Percentiles rank a stretch among this genome's conserved stretches.
phyloP scores from a whole-genome alignment of 2,888 invertebrate genomes.

The Lutraria lutraria region DNA sequence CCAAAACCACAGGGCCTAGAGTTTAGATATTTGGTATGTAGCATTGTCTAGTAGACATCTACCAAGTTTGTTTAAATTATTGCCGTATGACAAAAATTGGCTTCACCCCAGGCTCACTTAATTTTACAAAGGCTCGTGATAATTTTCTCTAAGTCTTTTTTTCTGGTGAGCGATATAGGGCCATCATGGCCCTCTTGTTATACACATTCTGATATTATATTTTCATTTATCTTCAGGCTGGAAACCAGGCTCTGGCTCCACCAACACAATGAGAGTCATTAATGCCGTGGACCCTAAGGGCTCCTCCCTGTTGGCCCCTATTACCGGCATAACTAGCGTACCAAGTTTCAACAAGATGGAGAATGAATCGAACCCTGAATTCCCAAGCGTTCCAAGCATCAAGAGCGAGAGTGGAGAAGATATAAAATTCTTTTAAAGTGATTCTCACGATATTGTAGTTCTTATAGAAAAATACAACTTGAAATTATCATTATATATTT shows the following conservation, averaged over 20 bases:
- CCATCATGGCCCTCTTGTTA: too few species aligned
- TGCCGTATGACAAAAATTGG: too few species aligned
- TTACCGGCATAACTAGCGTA: constrained; percentile 78
- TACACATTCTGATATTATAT: not conserved
- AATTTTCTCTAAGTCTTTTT: too few species aligned
- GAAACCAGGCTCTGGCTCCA: constrained; percentile 97
- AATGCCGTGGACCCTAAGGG: constrained; percentile 75
- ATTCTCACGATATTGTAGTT: not conserved
- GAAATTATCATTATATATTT: not conserved
- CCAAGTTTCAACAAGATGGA: constrained; percentile 74
- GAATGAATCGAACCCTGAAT: not conserved
- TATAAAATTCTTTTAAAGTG: constrained; percentile 73
- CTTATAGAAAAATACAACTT: not conserved
- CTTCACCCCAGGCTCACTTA: too few species aligned
- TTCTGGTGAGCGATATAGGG: too few species aligned
- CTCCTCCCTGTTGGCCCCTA: constrained; percentile 77
- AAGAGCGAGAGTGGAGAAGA: constrained; percentile 51
- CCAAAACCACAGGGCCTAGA: too few species aligned
- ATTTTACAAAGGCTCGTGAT: too few species aligned
- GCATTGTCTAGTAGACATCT: too few species aligned
- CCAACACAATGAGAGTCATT: constrained; percentile 97
- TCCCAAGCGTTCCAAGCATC: constrained; percentile 47
- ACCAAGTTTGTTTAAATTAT: too few species aligned
- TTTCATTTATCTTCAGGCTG: constrained; percentile 91
- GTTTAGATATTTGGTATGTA: too few species aligned